Base-by-base conservation (phyloP, 2,888 invertebrate genomes). In the Horisme vitalbata region DNA sequence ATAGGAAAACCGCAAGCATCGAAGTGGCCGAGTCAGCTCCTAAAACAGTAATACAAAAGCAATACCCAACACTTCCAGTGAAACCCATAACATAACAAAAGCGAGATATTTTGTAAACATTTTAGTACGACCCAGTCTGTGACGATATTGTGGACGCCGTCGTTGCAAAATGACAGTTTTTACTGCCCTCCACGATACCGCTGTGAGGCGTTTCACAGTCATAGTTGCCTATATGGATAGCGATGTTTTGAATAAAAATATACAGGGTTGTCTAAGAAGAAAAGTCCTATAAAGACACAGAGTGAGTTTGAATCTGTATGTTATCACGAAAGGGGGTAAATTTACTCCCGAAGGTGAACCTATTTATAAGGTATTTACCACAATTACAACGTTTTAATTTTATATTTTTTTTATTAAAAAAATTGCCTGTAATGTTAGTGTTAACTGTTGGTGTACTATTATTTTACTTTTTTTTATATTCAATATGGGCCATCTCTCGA, bases 61-160 rank as follows among this genome's bases (percentile, higher is more conserved):
- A 81, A 83, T 81, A 79, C 76, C 60, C 71, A 48, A 73, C 70
- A 73, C 68, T 74, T 69, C 61, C 65, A 72, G 69, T 61, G 68
- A 68, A 68, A 67, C 69, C 71, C 73, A 70, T 72, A 75, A 79
- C 75, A 76, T 75, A 76, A 80, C 77, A 75, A 76, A 79, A 81
- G 79, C 74, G 71, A 76, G 75, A 82, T 78, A 83, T 85, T 85
- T 85, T 83, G 86, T 84, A 82, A 83, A 80, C 85, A 84, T 87
- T 87, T 87, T 87, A 87, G 79, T 83, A 75, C 83, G 79, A 64
- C 78, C 77, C 86, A 73, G 84, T 70, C 84, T 86, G 87, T 77
- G 82, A 77, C 84, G 77, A 75, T 83, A 84, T 84, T 85, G 83
- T 81, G 81, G 78, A 71, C 75, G 79, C 77, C 79, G 76, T 75